Percentiles rank a stretch among this genome's conserved stretches.
phyloP scores from a whole-genome alignment of 2,797 vertebrate genomes.

The Spondyliosoma cantharus region DNA sequence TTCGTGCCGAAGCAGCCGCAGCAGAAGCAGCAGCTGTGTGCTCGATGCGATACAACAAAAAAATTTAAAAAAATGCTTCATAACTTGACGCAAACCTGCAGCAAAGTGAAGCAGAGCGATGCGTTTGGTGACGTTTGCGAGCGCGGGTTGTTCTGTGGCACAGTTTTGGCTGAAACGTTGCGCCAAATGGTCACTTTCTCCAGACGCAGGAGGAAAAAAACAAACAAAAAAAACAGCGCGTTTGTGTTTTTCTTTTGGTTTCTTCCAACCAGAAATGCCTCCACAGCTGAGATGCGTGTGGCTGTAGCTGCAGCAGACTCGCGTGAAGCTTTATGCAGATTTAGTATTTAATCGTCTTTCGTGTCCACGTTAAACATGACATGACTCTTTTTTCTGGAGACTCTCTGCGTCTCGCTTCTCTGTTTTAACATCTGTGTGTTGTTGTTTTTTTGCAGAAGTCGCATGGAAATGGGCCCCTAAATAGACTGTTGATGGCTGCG shows the following conservation, averaged over 20 bases:
- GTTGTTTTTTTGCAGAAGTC: conserved; percentile 90
- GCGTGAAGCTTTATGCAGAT: too few species aligned
- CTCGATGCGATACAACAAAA: too few species aligned
- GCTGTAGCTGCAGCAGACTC: conserved; percentile 12
- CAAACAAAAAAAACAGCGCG: conserved; percentile 47
- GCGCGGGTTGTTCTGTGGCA: not conserved
- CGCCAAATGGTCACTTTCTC: conserved; percentile 73
- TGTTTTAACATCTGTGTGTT: conserved; percentile 68
- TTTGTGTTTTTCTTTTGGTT: conserved; percentile 53
- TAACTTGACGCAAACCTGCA: not conserved
- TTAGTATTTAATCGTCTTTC: too few species aligned
- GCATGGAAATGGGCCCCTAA: conserved; percentile 89
- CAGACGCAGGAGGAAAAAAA: conserved; percentile 36
- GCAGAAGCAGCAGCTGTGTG: too few species aligned
- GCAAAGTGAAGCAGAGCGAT: conserved; percentile 7
- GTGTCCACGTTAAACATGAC: conserved; percentile 16
- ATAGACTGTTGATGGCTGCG: conserved; percentile 87
- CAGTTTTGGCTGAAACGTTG: conserved; percentile 28
- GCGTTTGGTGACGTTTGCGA: conserved; percentile 28
- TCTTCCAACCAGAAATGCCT: conserved; percentile 22
- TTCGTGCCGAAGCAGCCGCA: conserved; percentile 52
- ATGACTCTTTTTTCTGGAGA: conserved; percentile 40
- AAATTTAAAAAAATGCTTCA: conserved; percentile 55
- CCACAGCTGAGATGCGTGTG: conserved; percentile 44
- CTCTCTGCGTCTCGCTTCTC: conserved; percentile 59